These are phyloP conservation scores for Corydoras sp. DNA, from an alignment of 2,113 vertebrate species.

Conservation along the genomic window DNA sequence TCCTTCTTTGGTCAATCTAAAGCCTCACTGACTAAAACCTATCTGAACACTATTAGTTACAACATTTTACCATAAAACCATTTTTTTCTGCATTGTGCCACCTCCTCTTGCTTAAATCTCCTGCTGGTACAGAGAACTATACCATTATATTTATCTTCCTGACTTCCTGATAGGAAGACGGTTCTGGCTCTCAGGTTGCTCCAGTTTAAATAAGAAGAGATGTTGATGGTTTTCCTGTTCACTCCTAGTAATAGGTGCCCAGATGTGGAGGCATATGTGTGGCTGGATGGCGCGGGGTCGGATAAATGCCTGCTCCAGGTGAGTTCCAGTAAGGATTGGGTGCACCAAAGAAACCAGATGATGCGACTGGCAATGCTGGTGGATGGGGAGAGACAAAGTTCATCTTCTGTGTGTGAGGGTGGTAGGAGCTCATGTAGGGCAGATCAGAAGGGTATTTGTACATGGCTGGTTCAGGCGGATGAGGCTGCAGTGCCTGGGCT, in stretches of 20 bases:
- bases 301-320: constrained; percentile 77
- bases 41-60: background rate
- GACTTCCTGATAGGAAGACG: background rate
- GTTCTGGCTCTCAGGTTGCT: constrained; percentile 13
- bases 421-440: constrained; percentile 81
- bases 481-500: constrained; percentile 82
- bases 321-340: constrained; percentile 85
- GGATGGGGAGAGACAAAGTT: constrained; percentile 81
- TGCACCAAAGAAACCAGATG: constrained; percentile 76
- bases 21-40: background rate
- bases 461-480: constrained; percentile 77
- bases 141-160: constrained; percentile 8
- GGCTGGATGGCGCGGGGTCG: constrained; percentile 74
- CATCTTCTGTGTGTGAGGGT: constrained; percentile 83
- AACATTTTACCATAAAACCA: constrained; percentile 9
- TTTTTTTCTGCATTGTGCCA: background rate
- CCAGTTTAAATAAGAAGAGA: constrained; percentile 20
- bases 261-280: constrained; percentile 82
- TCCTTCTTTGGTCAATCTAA: background rate
- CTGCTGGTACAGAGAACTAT: background rate
- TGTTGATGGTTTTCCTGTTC: constrained; percentile 5
- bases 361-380: constrained; percentile 74
- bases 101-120: background rate
- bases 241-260: constrained; percentile 79
- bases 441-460: constrained; percentile 86